Evolutionary conservation across 1,140 invertebrate species (phyloP).

Genomic region (Listronotus oregonensis): DNA sequence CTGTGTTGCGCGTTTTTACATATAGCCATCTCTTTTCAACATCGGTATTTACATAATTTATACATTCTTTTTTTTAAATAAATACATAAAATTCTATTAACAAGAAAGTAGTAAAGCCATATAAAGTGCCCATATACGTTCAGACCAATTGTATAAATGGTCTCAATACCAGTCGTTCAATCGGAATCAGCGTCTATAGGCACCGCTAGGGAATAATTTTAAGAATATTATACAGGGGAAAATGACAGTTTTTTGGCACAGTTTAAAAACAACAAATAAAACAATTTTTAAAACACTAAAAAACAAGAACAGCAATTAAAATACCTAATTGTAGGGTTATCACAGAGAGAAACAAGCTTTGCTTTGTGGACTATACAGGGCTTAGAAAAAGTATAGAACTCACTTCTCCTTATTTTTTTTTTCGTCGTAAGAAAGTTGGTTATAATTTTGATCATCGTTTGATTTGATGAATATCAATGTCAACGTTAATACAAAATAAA

Average conservation of each 20-base stretch:
- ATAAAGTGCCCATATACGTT: background rate
- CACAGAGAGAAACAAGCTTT: conserved; percentile 49
- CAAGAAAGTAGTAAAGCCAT: background rate
- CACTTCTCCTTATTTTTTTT: too few species aligned
- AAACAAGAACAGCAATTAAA: background rate
- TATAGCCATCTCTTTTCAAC: conserved; percentile 8
- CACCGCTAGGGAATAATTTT: background rate
- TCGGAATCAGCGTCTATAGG: too few species aligned
- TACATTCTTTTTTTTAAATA: conserved; percentile 14
- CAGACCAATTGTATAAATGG: too few species aligned
- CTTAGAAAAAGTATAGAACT: background rate
- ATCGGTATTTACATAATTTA: conserved; percentile 33
- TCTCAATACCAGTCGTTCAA: too few species aligned
- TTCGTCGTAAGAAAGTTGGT: too few species aligned
- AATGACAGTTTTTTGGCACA: conserved; percentile 28
- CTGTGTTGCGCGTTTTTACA: conserved; percentile 35
- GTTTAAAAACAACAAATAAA: conserved; percentile 19
- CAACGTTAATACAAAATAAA: too few species aligned
- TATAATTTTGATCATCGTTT: too few species aligned
- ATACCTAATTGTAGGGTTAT: conserved; percentile 24
- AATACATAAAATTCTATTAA: conserved; percentile 2
- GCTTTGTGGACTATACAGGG: background rate
- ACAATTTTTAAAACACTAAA: conserved; percentile 25
- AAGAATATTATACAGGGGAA: background rate
- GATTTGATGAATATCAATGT: too few species aligned